Conservation (phyloP, 2,888 invertebrate species). For the Nematopogon swammerdamellus region DNA sequence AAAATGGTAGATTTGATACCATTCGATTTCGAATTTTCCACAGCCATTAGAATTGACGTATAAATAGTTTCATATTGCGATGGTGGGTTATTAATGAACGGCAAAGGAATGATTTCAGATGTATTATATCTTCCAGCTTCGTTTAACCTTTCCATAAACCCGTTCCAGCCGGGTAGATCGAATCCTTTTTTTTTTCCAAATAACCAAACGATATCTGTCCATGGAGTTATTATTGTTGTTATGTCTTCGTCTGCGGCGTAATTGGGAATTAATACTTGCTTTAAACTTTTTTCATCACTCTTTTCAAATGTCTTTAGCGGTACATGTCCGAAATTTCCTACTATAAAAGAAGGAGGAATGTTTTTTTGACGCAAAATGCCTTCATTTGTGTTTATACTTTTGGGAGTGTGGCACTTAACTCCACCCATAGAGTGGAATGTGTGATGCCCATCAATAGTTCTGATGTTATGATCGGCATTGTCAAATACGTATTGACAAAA, state of each 20-base stretch:
- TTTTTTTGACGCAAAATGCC: slow-evolving; percentile 8
- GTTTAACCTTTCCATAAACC: slow-evolving; percentile 10
- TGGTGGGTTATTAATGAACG: slow-evolving; percentile 8
- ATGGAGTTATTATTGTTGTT: slow-evolving; percentile 4
- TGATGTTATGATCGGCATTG: not conserved
- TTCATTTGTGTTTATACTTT: slow-evolving; percentile 1
- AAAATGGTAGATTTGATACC: slow-evolving; percentile 6
- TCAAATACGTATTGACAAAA: not conserved
- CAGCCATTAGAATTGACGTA: slow-evolving; percentile 4
- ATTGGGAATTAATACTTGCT: no score
- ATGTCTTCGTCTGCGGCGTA: slow-evolving; percentile 4
- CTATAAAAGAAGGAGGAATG: slow-evolving; percentile 2
- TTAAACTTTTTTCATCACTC: no score
- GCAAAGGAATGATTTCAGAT: slow-evolving; percentile 6
- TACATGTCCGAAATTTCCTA: no score
- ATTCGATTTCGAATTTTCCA: slow-evolving; percentile 6
- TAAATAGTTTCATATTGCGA: slow-evolving; percentile 7
- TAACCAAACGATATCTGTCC: slow-evolving; percentile 9
- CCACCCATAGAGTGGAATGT: slow-evolving; percentile 2
- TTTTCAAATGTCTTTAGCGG: no score
- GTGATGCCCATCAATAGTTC: slow-evolving; percentile 1
- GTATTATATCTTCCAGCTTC: slow-evolving; percentile 7
- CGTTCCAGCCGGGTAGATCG: slow-evolving; percentile 10
- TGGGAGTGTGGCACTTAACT: slow-evolving; percentile 1
- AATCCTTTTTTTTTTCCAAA: slow-evolving; percentile 10